Evolutionary conservation across 1,140 invertebrate species (phyloP), one percentile per base, ranked within the genome.

Genomic region (Drosophila truncata): DNA sequence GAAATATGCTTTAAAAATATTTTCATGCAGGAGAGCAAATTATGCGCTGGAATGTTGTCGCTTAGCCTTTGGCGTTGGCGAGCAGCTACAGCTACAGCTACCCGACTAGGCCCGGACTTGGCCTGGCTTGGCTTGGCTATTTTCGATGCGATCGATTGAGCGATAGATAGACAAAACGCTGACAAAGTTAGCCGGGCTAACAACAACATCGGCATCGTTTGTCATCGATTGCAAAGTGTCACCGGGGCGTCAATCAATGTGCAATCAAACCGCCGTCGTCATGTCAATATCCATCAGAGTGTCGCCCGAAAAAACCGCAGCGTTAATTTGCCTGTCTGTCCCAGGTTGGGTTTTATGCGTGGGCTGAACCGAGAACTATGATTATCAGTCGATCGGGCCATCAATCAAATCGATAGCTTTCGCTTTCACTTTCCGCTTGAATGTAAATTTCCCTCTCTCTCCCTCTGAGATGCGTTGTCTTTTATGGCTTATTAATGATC

Each of bases 401-500:
- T 72, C 69, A 55, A 76, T 81, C 62, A 82, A 55, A 55, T 65
- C 35, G 41, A 42, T 57, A 4, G 63, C 82, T 86, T 82, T 55
- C 10, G 66, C 83, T 88, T 84, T 84, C 77, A 88, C 84, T 88
- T 78, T 82, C 59, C 33, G 52, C 65, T 23, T 49, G 20, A 23
- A 23, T 72, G 63, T 64, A 61, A 86, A 71, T 80, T 73, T 55
- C 49, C 41, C 66, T 27, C 54, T 13, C 2, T 10, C 18, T 4
- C 4, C 25, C 16, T 4, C n/a, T n/a, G n/a, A n/a, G n/a, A n/a
- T 69, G 83, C 73, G 83, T 86, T 87, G 84, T 69, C 42, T 84
- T 87, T 87, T 88, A 87, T 87, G 84, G 67, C 80, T 80, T 88
- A 87, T 87, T 87, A 87, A 87, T 87, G 84, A 84, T 82, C 73